Evolutionary conservation across 2,113 vertebrate genomes (phyloP).

Genomic region (Tragelaphus strepsiceros): DNA sequence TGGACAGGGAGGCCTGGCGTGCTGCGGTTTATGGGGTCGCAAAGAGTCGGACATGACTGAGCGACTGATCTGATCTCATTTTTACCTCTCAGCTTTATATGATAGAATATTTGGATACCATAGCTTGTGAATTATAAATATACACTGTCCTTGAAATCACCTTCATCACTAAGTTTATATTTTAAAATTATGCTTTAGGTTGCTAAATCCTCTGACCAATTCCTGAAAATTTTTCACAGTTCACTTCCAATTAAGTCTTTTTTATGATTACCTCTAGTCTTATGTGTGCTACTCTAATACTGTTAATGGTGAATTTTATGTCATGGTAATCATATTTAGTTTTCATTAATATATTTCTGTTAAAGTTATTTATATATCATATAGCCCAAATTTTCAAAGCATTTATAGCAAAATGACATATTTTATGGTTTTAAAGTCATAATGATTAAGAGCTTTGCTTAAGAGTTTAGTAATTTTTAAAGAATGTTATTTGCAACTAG

Average conservation of each 20-base stretch:
- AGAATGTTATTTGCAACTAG: not conserved
- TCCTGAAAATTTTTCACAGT: not conserved
- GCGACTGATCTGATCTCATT: too few species aligned
- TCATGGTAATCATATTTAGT: too few species aligned
- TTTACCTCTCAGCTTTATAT: not conserved
- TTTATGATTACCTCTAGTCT: not conserved
- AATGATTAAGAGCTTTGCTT: not conserved
- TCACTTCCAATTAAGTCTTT: not conserved
- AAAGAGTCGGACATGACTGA: too few species aligned
- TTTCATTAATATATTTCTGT: too few species aligned
- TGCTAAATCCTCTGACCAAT: not conserved
- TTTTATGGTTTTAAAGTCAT: slow-evolving; percentile 26
- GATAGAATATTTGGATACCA: not conserved
- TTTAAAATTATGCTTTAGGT: not conserved
- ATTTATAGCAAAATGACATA: not conserved
- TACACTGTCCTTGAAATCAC: slow-evolving; percentile 11
- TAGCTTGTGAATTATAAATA: slow-evolving; percentile 1
- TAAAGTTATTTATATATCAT: not conserved
- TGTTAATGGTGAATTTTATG: not conserved
- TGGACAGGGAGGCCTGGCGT: too few species aligned
- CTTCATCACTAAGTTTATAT: not conserved
- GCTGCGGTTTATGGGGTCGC: too few species aligned
- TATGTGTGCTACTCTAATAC: not conserved
- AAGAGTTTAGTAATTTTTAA: not conserved
- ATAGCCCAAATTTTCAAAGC: not conserved